Evolutionary conservation across 2,113 vertebrate species (phyloP), one percentile per base, ranked within the genome.

Genomic region (Sorex araneus): DNA sequence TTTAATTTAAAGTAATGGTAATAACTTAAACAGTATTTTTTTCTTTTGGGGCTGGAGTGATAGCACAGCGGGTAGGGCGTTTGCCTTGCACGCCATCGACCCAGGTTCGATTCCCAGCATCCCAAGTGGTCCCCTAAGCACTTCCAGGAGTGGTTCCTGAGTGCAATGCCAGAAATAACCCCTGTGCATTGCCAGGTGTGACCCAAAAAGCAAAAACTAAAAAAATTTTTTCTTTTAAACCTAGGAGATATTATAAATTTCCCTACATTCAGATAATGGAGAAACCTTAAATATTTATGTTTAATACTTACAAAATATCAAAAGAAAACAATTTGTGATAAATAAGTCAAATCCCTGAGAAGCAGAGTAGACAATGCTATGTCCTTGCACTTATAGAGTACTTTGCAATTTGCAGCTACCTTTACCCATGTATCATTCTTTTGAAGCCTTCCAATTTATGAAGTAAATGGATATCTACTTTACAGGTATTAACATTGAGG

Each of bases 291-390:
- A 75, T 2, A 57, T 21, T 60, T 7, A 43, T 43, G 40, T 27
- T 0, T 66, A 70, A 89, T 71, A 40, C 30, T 66, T 66, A 66
- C 30, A 12, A 66, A 66, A 10, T 30, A 66, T 9, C 60, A 66
- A 21, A 36, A 73, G 30, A 25, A 47, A 82, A 25, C 47, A 82
- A 50, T 45, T 25, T 19, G 5, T 57, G 21, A 43, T 21, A 67
- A 91, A 23, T 32, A 13, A 67, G 25, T 79, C 34, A 67, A 30
- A 93, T n/a, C 30, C 83, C 36, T 69, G 43, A 45, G 83, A 85
- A 92, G 43, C 57, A 75, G 40, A 43, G 23, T 19, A 23, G 13
- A 43, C 3, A 8, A 5, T 13, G 1, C 5, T 50, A 25, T 21
- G 12, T 63, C 77, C 43, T 80, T 60, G 43, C 1, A 23, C 21